A percentile compares a stretch with the other conserved stretches of the same genome.
These are phyloP conservation scores for Solenopsis invicta DNA, from an alignment of 1,140 invertebrate genomes.

Conservation along the genomic window DNA sequence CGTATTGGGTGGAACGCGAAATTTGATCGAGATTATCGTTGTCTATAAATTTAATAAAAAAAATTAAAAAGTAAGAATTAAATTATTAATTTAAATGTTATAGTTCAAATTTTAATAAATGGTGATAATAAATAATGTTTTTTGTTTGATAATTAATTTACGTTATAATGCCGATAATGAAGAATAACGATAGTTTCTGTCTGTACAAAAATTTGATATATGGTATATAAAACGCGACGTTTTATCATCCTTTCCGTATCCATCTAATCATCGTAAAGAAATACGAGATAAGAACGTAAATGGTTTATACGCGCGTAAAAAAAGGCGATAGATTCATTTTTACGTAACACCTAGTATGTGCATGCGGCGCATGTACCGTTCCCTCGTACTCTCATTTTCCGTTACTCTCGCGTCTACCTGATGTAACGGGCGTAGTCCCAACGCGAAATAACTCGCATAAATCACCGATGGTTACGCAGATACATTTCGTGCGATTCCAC, in stretches of 20 bases:
- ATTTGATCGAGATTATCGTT: not conserved
- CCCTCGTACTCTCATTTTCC: constrained; percentile 64
- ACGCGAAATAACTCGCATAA: constrained; percentile 77
- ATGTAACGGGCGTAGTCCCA: constrained; percentile 70
- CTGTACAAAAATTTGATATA: not conserved
- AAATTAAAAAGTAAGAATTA: not conserved
- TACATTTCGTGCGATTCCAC: constrained; percentile 75
- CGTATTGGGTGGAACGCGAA: constrained; percentile 3
- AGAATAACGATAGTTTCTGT: not conserved
- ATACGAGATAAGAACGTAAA: not conserved
- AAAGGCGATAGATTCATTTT: constrained; percentile 17
- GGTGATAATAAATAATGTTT: not conserved
- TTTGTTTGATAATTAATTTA: constrained; percentile 1
- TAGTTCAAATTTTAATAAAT: not conserved
- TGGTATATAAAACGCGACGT: not conserved
- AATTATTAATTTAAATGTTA: no score
- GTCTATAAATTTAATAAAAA: constrained; percentile 9
- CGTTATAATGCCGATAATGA: not conserved
- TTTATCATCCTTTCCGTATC: not conserved
- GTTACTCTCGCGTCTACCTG: constrained; percentile 64
- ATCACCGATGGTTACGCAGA: constrained; percentile 78
- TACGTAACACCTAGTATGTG: constrained; percentile 5
- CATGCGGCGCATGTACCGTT: not conserved
- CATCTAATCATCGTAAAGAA: not conserved
- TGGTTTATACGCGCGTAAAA: constrained; percentile 41